A percentile compares a stretch with the other conserved stretches of the same genome.
phyloP scores from a whole-genome alignment of 2,113 vertebrate genomes.

The Bombycilla garrulus region DNA sequence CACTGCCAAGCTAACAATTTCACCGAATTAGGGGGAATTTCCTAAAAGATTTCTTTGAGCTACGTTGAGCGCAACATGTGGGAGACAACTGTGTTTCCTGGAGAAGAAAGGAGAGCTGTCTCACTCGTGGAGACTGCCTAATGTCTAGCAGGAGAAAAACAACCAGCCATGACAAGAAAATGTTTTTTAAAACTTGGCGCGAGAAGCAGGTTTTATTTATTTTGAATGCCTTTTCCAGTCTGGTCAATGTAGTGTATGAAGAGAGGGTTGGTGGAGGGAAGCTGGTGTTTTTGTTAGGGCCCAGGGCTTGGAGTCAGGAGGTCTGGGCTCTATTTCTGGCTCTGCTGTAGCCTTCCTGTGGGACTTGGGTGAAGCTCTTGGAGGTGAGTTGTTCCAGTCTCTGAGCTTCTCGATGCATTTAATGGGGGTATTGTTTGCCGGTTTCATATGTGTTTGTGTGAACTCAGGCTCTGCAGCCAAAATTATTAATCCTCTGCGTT shows the following conservation, averaged over 20 bases:
- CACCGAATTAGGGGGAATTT: conserved; percentile 73
- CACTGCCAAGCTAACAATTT: conserved; percentile 74
- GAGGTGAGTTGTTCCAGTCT: conserved; percentile 26
- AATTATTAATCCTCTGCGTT: background rate
- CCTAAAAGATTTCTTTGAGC: conserved; percentile 73
- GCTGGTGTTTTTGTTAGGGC: conserved; percentile 39
- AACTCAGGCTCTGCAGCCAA: background rate
- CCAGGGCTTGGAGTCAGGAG: conserved; percentile 32
- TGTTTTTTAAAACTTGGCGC: conserved; percentile 52
- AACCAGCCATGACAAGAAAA: conserved; percentile 50
- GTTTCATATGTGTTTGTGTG: background rate
- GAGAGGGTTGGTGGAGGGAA: conserved; percentile 32
- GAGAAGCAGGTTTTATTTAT: conserved; percentile 26
- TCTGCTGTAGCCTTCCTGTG: background rate
- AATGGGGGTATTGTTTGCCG: background rate
- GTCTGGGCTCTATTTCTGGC: conserved; percentile 57
- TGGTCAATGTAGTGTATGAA: conserved; percentile 38
- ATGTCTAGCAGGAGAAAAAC: conserved; percentile 57
- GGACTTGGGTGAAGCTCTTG: conserved; percentile 43
- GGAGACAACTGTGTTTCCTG: conserved; percentile 74
- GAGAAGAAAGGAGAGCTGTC: conserved; percentile 73
- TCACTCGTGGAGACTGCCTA: conserved; percentile 55
- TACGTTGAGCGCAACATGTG: conserved; percentile 65
- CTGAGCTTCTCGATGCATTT: background rate
- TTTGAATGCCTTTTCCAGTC: conserved; percentile 57